Base-by-base conservation (phyloP, 2,797 vertebrate genomes). In the Esox lucius region DNA sequence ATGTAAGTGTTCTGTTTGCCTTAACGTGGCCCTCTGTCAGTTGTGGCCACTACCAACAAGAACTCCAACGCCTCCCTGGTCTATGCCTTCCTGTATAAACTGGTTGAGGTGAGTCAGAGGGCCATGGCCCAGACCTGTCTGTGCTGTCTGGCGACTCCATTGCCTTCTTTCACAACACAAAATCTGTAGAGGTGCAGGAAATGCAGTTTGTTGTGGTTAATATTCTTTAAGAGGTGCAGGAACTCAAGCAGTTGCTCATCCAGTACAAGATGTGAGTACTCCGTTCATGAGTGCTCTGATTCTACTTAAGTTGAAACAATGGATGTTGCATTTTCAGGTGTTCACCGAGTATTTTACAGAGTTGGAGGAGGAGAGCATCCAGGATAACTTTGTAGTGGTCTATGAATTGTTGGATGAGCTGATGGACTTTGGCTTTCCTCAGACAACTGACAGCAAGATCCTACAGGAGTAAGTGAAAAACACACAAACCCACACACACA, bases 391-490 rank as follows among this genome's bases (percentile, higher is more conserved):
- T 75, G 97, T 98, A 80, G 95, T 98, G 0, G 92, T 98, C 62
- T 98, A 98, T 0, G 97, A 98, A 89, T 92, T 98, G 42, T 89
- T 98, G 84, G 97, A 98, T 1, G 97, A 98, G 81, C 93, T 98
- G 77, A 98, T 98, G 97, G 97, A 98, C 78, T 98, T 98, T 1
- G 97, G 97, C n/a, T 98, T 97, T 83, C 97, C 97, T 0, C 97
- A 98, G 89, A 98, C 96, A 7, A 98, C 97, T 0, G 97, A 98
- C 87, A 97, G 97, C 94, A 97, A 97, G 79, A 98, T 98, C 86
- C 90, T 98, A 11, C 97, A 97, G 83, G 97, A 98, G 97, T 98
- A 86, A 95, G 96, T 73, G 39, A 22, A 31, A 70, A 68, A 15
- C 66, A 64, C 24, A 71, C 6, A 7, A 31, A 22, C 31, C 65